Conservation (phyloP, 2,888 invertebrate genomes). For the Scaptomyza cyrtandrae region DNA sequence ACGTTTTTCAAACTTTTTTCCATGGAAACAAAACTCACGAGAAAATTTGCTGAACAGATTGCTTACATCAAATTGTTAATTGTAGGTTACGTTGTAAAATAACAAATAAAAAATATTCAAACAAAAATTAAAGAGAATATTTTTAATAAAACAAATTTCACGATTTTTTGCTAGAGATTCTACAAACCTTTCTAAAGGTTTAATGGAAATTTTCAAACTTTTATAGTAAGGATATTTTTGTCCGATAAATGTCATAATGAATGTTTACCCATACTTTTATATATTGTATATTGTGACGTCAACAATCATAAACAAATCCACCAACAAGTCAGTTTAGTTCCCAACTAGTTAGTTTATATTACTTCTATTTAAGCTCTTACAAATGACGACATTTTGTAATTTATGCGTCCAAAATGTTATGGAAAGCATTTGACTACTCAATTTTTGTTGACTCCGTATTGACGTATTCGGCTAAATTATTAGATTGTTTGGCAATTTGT, state of each 20-base stretch:
- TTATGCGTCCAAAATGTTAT: slow-evolving; percentile 30
- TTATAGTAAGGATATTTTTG: too few species aligned
- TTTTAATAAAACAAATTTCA: too few species aligned
- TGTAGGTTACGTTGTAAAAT: not conserved
- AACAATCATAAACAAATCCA: slow-evolving; percentile 11
- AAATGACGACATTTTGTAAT: slow-evolving; percentile 48
- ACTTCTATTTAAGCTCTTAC: slow-evolving; percentile 6
- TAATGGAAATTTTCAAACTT: too few species aligned
- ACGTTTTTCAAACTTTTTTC: not conserved
- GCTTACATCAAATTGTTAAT: not conserved
- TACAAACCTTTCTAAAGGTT: too few species aligned
- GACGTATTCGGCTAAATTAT: slow-evolving; percentile 14
- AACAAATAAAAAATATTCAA: not conserved
- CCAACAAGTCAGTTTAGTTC: slow-evolving; percentile 5
- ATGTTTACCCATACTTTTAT: slow-evolving; percentile 1
- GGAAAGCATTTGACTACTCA: slow-evolving; percentile 30
- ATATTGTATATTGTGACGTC: slow-evolving; percentile 27
- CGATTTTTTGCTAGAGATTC: too few species aligned
- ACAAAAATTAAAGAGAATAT: too few species aligned
- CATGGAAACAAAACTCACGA: slow-evolving; percentile 1
- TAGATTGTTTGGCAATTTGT: slow-evolving; percentile 26
- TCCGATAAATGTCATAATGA: not conserved
- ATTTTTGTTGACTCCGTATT: slow-evolving; percentile 15
- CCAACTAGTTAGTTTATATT: slow-evolving; percentile 35
- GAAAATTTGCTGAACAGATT: not conserved